A percentile compares a stretch with the other conserved stretches of the same genome.
Conservation (phyloP, 2,797 vertebrate species). For the Somateria mollissima region DNA sequence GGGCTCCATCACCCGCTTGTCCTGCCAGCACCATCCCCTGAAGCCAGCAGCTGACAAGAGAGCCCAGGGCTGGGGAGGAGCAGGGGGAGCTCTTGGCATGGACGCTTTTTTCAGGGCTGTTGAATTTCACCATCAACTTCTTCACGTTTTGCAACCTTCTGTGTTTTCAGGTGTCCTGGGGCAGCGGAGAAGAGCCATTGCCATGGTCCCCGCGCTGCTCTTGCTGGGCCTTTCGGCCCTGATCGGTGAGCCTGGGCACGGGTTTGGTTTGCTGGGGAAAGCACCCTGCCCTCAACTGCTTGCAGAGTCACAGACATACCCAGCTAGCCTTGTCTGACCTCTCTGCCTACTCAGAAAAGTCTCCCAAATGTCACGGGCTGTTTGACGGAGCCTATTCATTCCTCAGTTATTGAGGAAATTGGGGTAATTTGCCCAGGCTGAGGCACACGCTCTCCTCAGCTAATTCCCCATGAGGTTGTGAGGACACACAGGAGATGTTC, state of each 20-base stretch:
- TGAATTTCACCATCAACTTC: not conserved
- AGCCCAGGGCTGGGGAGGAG: not conserved
- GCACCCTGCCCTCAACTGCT: not conserved
- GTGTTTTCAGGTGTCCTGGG: conserved; percentile 30
- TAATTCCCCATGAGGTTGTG: not conserved
- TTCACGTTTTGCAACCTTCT: not conserved
- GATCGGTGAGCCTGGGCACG: not conserved
- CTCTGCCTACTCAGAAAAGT: not conserved
- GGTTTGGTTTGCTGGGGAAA: not conserved
- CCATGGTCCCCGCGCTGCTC: conserved; percentile 8
- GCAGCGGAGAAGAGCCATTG: not conserved
- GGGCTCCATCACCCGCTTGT: not conserved
- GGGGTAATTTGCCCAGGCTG: not conserved
- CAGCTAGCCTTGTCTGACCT: not conserved
- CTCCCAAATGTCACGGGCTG: not conserved
- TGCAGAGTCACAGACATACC: not conserved
- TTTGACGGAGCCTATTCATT: not conserved
- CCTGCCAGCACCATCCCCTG: not conserved
- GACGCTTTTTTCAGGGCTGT: not conserved
- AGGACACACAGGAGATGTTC: not conserved
- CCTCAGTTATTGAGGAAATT: not conserved
- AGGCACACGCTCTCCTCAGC: not conserved
- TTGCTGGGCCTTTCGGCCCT: conserved; percentile 32
- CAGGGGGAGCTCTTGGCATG: fast-evolving
- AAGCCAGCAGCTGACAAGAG: not conserved